phyloP scores from a whole-genome alignment of 2,113 vertebrate species.

The Microcebus murinus region DNA sequence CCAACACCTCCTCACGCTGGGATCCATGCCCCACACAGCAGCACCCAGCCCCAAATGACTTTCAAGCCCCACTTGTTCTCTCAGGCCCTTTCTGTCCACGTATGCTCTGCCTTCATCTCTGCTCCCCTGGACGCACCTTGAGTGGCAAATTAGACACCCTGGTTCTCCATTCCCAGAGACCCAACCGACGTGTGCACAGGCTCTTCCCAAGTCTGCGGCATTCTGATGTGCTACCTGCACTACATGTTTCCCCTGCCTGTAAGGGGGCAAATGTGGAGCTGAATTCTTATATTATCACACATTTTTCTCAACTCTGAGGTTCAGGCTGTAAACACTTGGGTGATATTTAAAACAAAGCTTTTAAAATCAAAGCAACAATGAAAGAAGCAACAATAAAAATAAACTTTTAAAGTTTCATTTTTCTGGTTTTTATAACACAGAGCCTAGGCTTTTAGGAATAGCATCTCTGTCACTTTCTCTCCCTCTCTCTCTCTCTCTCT shows the following conservation, averaged over 20 bases:
- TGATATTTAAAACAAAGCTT: constrained; percentile 15
- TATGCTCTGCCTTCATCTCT: rapidly evolving
- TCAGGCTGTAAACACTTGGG: not conserved
- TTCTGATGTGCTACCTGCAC: not conserved
- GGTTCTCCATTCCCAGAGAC: not conserved
- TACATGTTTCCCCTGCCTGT: rapidly evolving
- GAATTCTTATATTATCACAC: not conserved
- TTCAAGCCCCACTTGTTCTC: not conserved
- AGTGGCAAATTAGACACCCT: rapidly evolving
- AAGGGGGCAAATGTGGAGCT: not conserved
- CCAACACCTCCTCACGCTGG: not conserved
- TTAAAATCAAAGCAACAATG: not conserved
- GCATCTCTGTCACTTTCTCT: not conserved
- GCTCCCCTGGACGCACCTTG: too few species aligned
- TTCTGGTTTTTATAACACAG: not conserved
- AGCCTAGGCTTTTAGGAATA: not conserved
- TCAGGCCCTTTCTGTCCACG: not conserved
- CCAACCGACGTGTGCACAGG: too few species aligned
- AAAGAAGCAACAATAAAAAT: not conserved
- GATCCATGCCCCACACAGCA: not conserved
- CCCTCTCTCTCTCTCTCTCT: rapidly evolving
- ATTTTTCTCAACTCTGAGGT: not conserved
- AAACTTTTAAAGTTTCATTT: not conserved
- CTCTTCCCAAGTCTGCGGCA: too few species aligned
- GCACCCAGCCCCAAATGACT: not conserved